phyloP scores from a whole-genome alignment of 92 coral and sea anemone species.

The Paramuricea clavata region DNA sequence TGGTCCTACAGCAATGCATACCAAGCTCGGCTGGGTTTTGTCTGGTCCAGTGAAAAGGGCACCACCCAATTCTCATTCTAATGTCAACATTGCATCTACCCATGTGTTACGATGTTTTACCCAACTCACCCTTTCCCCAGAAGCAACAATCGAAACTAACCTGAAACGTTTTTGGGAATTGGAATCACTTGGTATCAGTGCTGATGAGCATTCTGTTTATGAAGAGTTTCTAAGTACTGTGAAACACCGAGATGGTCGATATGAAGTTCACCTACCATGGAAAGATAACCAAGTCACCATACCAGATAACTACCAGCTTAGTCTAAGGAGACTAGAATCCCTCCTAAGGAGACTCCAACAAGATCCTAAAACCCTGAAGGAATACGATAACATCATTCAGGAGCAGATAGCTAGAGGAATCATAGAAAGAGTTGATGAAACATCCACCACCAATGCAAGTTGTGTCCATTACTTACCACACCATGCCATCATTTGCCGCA shows the following conservation, averaged over 20 bases:
- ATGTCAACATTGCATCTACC: conserved; percentile 5
- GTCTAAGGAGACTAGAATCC: background rate
- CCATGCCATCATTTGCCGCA: background rate
- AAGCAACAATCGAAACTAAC: background rate
- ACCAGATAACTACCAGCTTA: background rate
- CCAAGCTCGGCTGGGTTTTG: conserved; percentile 22
- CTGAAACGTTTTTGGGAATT: conserved; percentile 14
- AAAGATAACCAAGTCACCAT: conserved; percentile 9
- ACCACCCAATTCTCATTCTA: background rate
- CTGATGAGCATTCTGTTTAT: background rate
- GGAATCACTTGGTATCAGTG: background rate
- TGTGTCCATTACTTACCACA: conserved; percentile 17
- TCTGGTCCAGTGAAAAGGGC: conserved; percentile 29
- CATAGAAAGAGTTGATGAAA: background rate
- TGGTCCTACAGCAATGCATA: conserved; percentile 28
- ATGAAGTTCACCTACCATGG: conserved; percentile 8
- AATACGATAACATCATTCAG: background rate
- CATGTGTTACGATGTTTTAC: conserved; percentile 5
- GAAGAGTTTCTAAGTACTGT: background rate
- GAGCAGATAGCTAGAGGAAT: conserved; percentile 2
- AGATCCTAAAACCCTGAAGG: background rate
- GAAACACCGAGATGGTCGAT: background rate
- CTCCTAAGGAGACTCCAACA: background rate
- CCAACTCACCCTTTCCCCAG: background rate
- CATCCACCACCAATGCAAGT: background rate